Base-by-base conservation (phyloP, 2,113 vertebrate species). In the Crotalus viridis region DNA sequence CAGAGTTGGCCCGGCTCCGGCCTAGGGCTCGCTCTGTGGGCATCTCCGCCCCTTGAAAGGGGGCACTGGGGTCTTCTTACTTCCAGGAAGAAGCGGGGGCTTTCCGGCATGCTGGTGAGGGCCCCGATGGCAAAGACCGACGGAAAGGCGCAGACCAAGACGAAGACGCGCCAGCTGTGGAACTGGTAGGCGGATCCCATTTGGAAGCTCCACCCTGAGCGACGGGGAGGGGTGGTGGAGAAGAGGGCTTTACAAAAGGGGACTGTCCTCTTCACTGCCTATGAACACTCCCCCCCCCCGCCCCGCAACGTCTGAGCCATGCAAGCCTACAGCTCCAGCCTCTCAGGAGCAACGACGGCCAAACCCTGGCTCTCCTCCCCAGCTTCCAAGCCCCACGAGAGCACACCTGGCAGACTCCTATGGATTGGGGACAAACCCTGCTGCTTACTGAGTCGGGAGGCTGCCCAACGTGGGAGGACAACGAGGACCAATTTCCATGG, bases 111-210 rank as follows among this genome's bases (percentile, higher is more conserved):
- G 15, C 98, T 99, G 97, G 98, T 99, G 96, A 99, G 98, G 0
- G 99, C 99, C 10, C 97, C 99, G 0, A 99, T 99, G 97, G 99
- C 99, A 1, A 99, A 99, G 91, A 99, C 99, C 0, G 99, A 98
- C n/a, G 99, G 99, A 89, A 99, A 99, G 94, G 99, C 99, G 91
- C 99, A 99, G 95, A 99, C 99, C 88, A 99, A 96, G 51, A 99
- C 99, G 5, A 99, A 99, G 88, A 99, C 99, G 43, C 99, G 98
- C 99, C 99, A 99, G 98, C 99, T 99, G 96, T 99, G 99, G 97
- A 99, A 99, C 95, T 99, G 99, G 96, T 99, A 99, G 0, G 99
- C 99, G 0, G 99, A 99, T 92, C 99, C 99, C 99, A 99, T 99
- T 97, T 99, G 99, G 97, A 99, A 99, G 94, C 99, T 99, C 99